Evolutionary conservation across 1,140 invertebrate genomes (phyloP).

Genomic region (Leptopilina boulardi): DNA sequence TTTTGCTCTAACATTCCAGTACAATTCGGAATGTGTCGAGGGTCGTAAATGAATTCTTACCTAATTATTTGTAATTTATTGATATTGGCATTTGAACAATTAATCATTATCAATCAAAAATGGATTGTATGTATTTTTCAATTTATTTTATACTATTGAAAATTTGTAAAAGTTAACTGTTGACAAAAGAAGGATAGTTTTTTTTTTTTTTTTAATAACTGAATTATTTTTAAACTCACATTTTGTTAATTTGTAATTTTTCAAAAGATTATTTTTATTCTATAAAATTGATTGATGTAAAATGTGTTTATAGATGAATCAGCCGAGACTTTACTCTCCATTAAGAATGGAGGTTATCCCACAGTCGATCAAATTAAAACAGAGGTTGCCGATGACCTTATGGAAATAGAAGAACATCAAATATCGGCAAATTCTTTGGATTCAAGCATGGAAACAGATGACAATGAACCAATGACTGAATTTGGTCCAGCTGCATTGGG

Average conservation of each 20-base stretch:
- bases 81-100: neutral
- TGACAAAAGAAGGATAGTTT: no score
- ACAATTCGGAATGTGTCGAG: neutral
- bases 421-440: slow-evolving; percentile 70
- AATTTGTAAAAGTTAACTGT: no score
- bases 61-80: neutral
- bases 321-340: slow-evolving; percentile 75
- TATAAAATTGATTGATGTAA: neutral
- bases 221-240: no score
- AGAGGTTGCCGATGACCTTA: slow-evolving; percentile 78
- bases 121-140: slow-evolving; percentile 16
- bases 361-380: slow-evolving; percentile 71
- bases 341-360: slow-evolving; percentile 77
- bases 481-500: slow-evolving; percentile 86
- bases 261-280: no score
- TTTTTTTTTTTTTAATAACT: no score
- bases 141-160: neutral
- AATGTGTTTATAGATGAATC: slow-evolving; percentile 70
- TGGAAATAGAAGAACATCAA: slow-evolving; percentile 78
- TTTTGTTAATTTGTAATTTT: no score
- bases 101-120: neutral
- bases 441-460: slow-evolving; percentile 77
- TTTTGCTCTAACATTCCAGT: neutral
- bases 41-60: neutral
- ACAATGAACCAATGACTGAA: slow-evolving; percentile 80